Conservation (phyloP, 2,113 vertebrate genomes). For the Aldabrachelys gigantea region DNA sequence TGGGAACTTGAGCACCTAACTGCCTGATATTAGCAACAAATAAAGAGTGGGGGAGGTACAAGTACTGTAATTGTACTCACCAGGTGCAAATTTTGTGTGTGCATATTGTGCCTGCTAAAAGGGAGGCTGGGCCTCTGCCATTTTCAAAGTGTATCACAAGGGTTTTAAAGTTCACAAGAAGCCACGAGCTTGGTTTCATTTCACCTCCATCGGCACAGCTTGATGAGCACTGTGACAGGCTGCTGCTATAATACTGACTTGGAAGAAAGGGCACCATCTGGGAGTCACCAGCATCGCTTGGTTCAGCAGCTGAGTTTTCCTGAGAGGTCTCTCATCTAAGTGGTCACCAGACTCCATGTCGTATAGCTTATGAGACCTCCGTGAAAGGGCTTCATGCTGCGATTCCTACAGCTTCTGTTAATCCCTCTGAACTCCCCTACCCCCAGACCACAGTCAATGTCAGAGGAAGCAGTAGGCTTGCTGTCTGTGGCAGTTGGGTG, state of each 20-base stretch:
- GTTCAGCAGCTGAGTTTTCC: background rate
- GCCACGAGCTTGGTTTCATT: background rate
- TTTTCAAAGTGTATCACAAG: background rate
- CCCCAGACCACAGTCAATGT: background rate
- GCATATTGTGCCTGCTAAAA: background rate
- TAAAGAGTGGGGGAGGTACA: background rate
- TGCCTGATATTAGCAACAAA: background rate
- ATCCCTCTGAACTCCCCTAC: background rate
- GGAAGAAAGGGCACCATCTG: background rate
- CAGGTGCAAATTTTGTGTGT: background rate
- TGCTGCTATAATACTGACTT: background rate
- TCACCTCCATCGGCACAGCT: background rate
- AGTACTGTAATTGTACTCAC: background rate
- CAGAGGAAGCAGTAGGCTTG: background rate
- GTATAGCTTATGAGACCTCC: fast-evolving
- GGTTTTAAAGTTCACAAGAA: background rate
- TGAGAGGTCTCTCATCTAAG: background rate
- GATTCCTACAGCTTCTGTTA: fast-evolving
- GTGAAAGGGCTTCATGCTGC: background rate
- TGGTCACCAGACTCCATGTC: background rate
- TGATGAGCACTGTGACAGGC: background rate
- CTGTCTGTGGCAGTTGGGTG: background rate
- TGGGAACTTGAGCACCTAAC: background rate
- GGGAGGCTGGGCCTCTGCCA: too few relatives aligned
- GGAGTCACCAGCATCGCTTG: background rate